phyloP scores from a whole-genome alignment of 2,888 invertebrate genomes.

The Koerneria pararmatus region DNA sequence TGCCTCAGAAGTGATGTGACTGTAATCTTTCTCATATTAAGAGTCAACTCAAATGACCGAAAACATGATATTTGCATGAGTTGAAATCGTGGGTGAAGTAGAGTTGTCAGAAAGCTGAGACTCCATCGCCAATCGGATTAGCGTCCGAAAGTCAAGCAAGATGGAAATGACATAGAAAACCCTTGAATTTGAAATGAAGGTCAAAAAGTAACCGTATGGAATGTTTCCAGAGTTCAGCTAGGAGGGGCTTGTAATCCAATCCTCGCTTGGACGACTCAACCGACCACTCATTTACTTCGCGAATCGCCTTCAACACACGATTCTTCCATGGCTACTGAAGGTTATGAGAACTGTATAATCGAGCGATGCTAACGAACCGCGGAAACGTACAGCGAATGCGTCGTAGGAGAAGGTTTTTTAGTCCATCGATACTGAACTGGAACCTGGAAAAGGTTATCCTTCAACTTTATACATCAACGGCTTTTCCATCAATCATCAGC shows the following conservation, averaged over 20 bases:
- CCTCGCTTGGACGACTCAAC: no score
- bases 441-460: slow-evolving; percentile 22
- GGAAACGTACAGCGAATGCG: slow-evolving; percentile 72
- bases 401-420: slow-evolving; percentile 69
- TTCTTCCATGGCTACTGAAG: slow-evolving; percentile 21
- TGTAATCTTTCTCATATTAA: no score
- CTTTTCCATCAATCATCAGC: not conserved
- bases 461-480: not conserved
- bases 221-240: no score
- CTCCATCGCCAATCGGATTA: slow-evolving; percentile 26
- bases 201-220: no score
- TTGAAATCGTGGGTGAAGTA: not conserved
- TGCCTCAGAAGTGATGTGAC: no score
- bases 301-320: slow-evolving; percentile 21
- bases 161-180: no score
- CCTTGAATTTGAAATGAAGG: no score
- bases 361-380: slow-evolving; percentile 22
- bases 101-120: slow-evolving; percentile 31
- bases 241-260: no score
- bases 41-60: no score
- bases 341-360: slow-evolving; percentile 19
- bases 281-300: no score
- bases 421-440: slow-evolving; percentile 56
- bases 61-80: not conserved
- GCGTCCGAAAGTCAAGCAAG: no score